Percentiles rank a stretch among this genome's conserved stretches.
Evolutionary conservation across 2,888 invertebrate species (phyloP).

Genomic region (Hirtodrosophila histrioides): DNA sequence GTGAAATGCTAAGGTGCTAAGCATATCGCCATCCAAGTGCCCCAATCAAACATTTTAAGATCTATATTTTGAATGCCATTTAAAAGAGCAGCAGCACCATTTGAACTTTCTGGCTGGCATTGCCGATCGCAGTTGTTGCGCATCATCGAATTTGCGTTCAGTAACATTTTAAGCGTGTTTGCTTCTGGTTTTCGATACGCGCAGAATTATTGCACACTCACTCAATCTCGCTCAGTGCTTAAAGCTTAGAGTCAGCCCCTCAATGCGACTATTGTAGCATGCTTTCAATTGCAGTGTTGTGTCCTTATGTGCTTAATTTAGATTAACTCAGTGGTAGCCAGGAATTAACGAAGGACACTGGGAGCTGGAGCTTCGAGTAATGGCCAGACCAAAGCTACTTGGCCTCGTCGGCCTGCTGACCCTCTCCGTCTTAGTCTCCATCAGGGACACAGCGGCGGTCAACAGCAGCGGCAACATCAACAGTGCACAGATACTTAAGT

Average conservation of each 20-base stretch:
- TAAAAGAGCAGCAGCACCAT: conserved; percentile 26
- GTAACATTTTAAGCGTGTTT: conserved; percentile 12
- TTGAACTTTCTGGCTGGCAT: conserved; percentile 50
- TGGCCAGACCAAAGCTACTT: conserved; percentile 2
- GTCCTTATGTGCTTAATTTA: too few species aligned
- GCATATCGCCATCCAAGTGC: too few species aligned
- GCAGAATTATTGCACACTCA: neutral
- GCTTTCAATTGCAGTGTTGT: too few species aligned
- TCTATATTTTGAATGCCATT: conserved; percentile 6
- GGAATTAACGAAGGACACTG: too few species aligned
- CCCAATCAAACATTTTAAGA: neutral
- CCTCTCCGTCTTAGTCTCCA: neutral
- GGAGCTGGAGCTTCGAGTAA: neutral
- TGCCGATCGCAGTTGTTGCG: neutral
- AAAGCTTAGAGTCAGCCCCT: too few species aligned
- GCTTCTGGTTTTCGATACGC: conserved; percentile 10
- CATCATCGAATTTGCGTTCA: neutral
- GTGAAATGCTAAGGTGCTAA: conserved; percentile 36
- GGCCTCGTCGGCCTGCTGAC: conserved; percentile 12
- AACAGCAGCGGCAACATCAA: neutral
- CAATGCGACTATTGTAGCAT: too few species aligned
- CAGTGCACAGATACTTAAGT: conserved; percentile 53
- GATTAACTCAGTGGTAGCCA: too few species aligned
- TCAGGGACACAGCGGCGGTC: conserved; percentile 1
- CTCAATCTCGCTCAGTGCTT: too few species aligned